A percentile compares a stretch with the other conserved stretches of the same genome.
phyloP scores from a whole-genome alignment of 2,113 vertebrate species.

The Bufo bufo region DNA sequence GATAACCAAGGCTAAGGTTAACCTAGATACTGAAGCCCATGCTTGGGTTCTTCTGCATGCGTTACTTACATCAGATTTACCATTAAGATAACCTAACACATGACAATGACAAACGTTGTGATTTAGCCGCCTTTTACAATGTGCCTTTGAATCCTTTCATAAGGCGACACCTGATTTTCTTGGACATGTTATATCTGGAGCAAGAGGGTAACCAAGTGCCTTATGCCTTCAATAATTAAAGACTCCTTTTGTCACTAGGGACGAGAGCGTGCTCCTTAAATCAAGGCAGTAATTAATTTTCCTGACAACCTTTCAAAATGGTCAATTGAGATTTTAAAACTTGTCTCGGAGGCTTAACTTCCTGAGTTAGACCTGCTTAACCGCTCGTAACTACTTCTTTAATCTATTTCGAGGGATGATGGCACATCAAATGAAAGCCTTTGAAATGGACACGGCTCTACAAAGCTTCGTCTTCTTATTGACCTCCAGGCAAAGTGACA shows the following conservation, averaged over 20 bases:
- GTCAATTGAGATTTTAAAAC: conserved; percentile 70
- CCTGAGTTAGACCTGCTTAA: conserved; percentile 48
- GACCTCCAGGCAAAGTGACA: not conserved
- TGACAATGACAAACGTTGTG: conserved; percentile 41
- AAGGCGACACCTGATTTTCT: conserved; percentile 4
- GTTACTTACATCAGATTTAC: conserved; percentile 26
- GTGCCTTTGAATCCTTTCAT: not conserved
- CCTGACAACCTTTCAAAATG: conserved; percentile 68
- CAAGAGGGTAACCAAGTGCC: conserved; percentile 40
- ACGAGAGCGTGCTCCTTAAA: conserved; percentile 63
- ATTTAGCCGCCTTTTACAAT: not conserved
- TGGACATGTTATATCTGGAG: conserved; percentile 24
- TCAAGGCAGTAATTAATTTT: conserved; percentile 74
- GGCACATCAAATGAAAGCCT: not conserved
- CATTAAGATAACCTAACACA: conserved; percentile 28
- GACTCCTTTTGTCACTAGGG: conserved; percentile 63
- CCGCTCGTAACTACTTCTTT: not conserved
- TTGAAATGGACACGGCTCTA: not conserved
- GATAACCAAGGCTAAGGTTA: conserved; percentile 44
- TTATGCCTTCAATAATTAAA: conserved; percentile 68
- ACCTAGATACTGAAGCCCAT: not conserved
- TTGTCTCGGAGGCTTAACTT: conserved; percentile 65
- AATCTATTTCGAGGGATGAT: not conserved
- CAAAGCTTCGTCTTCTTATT: not conserved
- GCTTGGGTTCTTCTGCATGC: not conserved